Percentiles rank a stretch among this genome's conserved stretches.
Evolutionary conservation across 2,888 invertebrate species (phyloP).

Genomic region (Nephrotoma guestfalica): DNA sequence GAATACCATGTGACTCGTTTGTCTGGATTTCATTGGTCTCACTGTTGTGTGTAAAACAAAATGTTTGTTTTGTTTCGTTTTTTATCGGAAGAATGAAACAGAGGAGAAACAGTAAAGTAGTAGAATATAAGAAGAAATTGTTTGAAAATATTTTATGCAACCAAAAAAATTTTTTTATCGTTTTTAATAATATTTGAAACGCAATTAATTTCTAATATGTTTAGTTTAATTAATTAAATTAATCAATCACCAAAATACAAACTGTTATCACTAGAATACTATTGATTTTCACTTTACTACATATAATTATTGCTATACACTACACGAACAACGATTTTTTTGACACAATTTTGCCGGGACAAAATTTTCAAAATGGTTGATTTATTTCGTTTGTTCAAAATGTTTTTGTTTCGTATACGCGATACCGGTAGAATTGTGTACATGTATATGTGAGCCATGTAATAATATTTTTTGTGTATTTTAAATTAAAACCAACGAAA

Average conservation of each 20-base stretch:
- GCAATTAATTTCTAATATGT: not conserved
- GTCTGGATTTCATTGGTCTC: slow-evolving; percentile 12
- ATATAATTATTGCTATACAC: not conserved
- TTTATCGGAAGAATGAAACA: not conserved
- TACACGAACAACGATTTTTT: not conserved
- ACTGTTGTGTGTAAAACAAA: not conserved
- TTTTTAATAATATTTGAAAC: not conserved
- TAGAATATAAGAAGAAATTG: not conserved
- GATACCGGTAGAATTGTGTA: not conserved
- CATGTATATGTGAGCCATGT: not conserved
- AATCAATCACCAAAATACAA: not conserved
- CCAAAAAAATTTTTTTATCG: not conserved
- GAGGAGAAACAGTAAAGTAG: not conserved
- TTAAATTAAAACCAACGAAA: not conserved
- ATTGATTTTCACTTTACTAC: not conserved
- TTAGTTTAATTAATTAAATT: not conserved
- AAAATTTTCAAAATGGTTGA: not conserved
- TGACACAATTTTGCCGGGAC: slow-evolving; percentile 5
- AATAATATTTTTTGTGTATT: not conserved
- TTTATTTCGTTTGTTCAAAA: not conserved
- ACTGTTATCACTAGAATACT: not conserved
- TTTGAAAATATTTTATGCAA: not conserved
- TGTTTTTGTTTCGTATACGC: not conserved
- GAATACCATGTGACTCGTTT: not conserved
- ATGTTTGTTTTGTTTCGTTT: slow-evolving; percentile 2